Conservation (phyloP, 2,888 invertebrate genomes). For the Micoletzkya japonica region DNA sequence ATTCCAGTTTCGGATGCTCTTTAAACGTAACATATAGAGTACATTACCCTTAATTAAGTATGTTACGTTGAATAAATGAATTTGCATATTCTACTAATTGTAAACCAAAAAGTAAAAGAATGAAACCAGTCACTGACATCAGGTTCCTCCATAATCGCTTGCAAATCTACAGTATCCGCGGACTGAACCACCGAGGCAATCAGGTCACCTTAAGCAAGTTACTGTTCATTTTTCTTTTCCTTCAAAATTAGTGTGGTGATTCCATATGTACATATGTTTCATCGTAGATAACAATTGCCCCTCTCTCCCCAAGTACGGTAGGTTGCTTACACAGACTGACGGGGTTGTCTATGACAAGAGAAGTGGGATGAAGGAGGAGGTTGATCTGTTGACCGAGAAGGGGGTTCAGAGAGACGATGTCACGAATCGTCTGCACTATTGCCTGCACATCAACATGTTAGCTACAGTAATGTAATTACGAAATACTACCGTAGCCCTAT, state of each 20-base stretch:
- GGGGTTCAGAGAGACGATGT: conserved; percentile 93
- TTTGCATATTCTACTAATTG: neutral
- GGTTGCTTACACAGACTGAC: conserved; percentile 84
- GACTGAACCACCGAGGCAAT: conserved; percentile 68
- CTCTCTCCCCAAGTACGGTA: neutral
- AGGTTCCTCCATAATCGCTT: conserved; percentile 76
- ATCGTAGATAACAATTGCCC: neutral
- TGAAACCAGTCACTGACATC: conserved; percentile 74
- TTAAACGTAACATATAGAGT: conserved; percentile 18
- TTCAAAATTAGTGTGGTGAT: no score
- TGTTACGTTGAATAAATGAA: neutral
- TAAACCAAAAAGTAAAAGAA: conserved; percentile 13
- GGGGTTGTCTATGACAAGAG: conserved; percentile 95
- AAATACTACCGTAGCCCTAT: no score
- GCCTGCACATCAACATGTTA: conserved; percentile 49
- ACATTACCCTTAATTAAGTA: conserved; percentile 4
- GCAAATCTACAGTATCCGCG: conserved; percentile 80
- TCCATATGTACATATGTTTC: neutral
- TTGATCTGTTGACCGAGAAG: conserved; percentile 91
- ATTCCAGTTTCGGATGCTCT: neutral
- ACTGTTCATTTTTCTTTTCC: conserved; percentile 3
- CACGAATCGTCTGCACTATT: conserved; percentile 66
- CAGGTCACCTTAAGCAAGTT: conserved; percentile 20
- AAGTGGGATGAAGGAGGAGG: conserved; percentile 94
- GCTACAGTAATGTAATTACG: no score